phyloP scores from a whole-genome alignment of 2,797 vertebrate genomes.

The Ficedula albicollis region DNA sequence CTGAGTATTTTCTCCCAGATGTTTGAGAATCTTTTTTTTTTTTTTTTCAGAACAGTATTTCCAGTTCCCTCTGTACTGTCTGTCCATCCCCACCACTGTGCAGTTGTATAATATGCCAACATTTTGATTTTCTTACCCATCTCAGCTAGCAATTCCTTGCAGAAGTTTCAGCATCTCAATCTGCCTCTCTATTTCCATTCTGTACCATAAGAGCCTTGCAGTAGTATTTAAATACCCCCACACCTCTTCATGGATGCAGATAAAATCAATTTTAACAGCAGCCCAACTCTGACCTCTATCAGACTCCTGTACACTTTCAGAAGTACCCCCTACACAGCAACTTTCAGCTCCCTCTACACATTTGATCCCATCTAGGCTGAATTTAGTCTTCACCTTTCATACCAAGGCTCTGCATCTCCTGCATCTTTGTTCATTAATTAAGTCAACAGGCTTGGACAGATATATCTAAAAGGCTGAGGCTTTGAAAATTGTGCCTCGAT shows the following conservation, averaged over 20 bases:
- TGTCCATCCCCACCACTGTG: not conserved
- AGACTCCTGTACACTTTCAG: not conserved
- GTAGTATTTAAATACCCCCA: fast-evolving
- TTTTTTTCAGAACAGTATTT: not conserved
- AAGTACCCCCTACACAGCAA: not conserved
- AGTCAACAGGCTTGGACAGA: not conserved
- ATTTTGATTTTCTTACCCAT: not conserved
- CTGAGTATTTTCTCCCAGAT: not conserved
- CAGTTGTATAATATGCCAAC: not conserved
- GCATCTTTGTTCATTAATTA: not conserved
- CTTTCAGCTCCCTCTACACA: not conserved
- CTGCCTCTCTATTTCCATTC: not conserved
- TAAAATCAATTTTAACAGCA: not conserved
- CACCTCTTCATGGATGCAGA: not conserved
- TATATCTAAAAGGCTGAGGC: not conserved
- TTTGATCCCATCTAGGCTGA: not conserved
- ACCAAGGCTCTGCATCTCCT: not conserved
- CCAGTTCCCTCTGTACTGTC: not conserved
- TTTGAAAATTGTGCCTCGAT: not conserved
- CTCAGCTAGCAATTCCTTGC: not conserved
- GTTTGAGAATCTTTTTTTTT: not conserved
- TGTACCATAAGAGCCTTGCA: not conserved
- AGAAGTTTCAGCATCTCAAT: not conserved
- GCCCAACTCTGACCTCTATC: not conserved
- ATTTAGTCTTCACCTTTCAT: not conserved